Conservation (phyloP, 2,797 vertebrate species). For the Epinephelus malabaricus region DNA sequence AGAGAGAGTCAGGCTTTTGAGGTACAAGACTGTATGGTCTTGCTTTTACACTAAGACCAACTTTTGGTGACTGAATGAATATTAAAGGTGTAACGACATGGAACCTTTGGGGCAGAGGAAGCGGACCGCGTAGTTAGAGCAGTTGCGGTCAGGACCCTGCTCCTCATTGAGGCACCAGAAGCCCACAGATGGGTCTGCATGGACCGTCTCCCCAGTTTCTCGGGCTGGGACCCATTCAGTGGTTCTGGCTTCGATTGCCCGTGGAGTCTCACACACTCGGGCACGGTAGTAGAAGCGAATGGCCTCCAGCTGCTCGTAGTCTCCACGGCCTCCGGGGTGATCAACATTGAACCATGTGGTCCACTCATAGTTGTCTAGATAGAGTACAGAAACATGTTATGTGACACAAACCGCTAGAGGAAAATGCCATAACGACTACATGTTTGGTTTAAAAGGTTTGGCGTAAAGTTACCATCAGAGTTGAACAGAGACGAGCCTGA, state of each 20-base stretch:
- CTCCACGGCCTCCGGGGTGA: constrained; percentile 92
- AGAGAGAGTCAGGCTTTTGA: not conserved
- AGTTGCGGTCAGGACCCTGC: constrained; percentile 88
- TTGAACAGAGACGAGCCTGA: constrained; percentile 55
- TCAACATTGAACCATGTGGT: constrained; percentile 95
- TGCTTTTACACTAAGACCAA: not conserved
- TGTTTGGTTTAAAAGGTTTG: not conserved
- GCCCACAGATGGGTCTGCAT: constrained; percentile 87
- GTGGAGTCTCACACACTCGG: constrained; percentile 87
- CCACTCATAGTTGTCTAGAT: constrained; percentile 88
- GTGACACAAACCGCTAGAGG: not conserved
- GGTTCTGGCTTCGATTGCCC: constrained; percentile 90
- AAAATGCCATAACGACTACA: not conserved
- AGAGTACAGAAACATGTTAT: constrained; percentile 29
- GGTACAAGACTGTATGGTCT: not conserved
- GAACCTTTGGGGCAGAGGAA: constrained; percentile 90
- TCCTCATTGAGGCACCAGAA: constrained; percentile 95
- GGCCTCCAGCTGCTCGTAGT: constrained; percentile 92
- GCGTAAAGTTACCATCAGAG: constrained; percentile 71
- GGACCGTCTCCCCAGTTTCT: constrained; percentile 89
- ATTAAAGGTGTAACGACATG: not conserved
- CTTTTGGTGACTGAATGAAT: not conserved
- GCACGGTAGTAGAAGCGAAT: constrained; percentile 92
- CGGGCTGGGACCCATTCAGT: constrained; percentile 89
- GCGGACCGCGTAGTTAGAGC: constrained; percentile 94